Evolutionary conservation across 2,113 vertebrate species (phyloP).

Genomic region (Toxostoma redivivum): DNA sequence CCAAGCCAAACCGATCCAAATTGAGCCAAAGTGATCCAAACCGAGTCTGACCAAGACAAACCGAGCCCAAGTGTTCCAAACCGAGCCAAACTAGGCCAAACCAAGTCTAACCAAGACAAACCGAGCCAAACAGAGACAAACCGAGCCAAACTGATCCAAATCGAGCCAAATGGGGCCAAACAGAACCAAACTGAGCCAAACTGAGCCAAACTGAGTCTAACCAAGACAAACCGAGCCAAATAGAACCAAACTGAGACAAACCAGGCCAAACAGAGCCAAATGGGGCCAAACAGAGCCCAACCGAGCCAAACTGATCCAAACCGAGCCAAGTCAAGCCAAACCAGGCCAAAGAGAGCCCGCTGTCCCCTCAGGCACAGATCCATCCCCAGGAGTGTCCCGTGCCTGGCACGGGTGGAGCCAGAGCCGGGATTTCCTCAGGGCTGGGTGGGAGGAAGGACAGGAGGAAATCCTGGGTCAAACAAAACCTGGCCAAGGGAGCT

Average conservation of each 20-base stretch:
- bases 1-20: background rate
- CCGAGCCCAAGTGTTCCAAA: background rate
- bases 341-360: rapidly evolving
- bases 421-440: background rate
- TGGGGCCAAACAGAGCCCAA: rapidly evolving
- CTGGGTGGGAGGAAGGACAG: background rate
- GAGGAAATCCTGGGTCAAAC: background rate
- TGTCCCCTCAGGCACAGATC: background rate
- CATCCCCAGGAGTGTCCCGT: background rate
- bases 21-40: rapidly evolving
- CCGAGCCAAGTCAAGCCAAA: rapidly evolving
- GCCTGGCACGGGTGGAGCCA: no score
- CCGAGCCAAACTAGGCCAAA: no score
- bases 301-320: background rate
- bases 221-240: background rate
- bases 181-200: rapidly evolving
- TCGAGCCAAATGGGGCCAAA: background rate
- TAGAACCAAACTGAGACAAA: rapidly evolving
- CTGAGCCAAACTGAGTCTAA: rapidly evolving
- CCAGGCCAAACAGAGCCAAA: rapidly evolving
- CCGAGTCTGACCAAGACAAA: no score
- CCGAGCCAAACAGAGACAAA: background rate
- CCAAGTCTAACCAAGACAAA: no score
- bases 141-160: rapidly evolving
- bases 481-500: no score